Evolutionary conservation across 2,888 invertebrate genomes (phyloP).

Genomic region (Cryptus armator): DNA sequence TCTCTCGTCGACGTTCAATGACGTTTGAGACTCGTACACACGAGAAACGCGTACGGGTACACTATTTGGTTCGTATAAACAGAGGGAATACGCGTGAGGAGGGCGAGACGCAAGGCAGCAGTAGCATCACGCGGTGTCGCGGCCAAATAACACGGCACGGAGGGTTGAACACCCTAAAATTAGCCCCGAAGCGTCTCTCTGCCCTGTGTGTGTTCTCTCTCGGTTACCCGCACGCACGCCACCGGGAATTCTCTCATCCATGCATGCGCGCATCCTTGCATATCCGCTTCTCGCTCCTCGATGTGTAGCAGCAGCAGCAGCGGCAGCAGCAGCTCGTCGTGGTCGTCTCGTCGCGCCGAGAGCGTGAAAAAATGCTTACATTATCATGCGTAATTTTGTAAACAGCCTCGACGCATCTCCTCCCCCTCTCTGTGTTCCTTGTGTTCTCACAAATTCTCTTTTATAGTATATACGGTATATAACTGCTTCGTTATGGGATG

Average conservation of each 20-base stretch:
- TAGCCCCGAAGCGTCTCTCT: conserved; percentile 80
- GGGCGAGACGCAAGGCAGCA: conserved; percentile 38
- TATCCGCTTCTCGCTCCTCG: conserved; percentile 28
- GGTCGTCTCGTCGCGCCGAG: conserved; percentile 72
- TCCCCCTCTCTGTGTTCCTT: conserved; percentile 26
- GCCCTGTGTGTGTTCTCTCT: conserved; percentile 60
- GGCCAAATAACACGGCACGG: conserved; percentile 61
- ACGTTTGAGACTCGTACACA: conserved; percentile 32
- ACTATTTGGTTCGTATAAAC: conserved; percentile 53
- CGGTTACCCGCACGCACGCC: conserved; percentile 75
- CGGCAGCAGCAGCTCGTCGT: conserved; percentile 1
- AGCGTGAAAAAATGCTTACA: conserved; percentile 85
- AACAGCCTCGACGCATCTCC: conserved; percentile 77
- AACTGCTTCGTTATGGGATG: neutral
- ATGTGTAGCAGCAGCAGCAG: neutral
- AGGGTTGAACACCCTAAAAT: conserved; percentile 85
- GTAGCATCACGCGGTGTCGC: conserved; percentile 63
- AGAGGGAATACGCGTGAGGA: conserved; percentile 31
- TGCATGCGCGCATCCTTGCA: conserved; percentile 41
- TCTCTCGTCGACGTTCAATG: conserved; percentile 39
- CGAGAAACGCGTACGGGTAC: conserved; percentile 14
- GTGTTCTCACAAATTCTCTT: conserved; percentile 57
- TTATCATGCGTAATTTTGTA: conserved; percentile 85
- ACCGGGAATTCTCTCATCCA: conserved; percentile 26
- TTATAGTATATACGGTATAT: conserved; percentile 23